These are phyloP conservation scores for Stegodyphus dumicola DNA, from an alignment of 1,140 invertebrate species.

Conservation along the genomic window DNA sequence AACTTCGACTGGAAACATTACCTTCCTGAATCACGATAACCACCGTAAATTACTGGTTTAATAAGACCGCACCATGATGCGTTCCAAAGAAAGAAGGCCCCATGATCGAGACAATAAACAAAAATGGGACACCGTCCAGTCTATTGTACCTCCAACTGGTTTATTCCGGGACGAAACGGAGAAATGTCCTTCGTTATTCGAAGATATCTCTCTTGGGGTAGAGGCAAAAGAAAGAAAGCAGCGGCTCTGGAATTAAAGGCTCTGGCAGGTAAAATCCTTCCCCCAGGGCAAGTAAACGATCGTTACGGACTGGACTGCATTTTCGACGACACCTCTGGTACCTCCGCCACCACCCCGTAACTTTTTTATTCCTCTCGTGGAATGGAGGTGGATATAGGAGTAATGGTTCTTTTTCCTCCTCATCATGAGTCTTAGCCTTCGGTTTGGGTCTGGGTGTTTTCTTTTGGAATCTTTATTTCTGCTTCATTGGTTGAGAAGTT, in stretches of 20 bases:
- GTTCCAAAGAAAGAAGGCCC: constrained; percentile 1
- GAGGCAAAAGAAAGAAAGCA: constrained; percentile 30
- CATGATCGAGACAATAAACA: constrained; percentile 17
- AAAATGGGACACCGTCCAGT: constrained; percentile 36
- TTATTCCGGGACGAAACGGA: constrained; percentile 56
- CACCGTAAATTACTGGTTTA: constrained; percentile 30
- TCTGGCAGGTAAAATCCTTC: constrained; percentile 58
- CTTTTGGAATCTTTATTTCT: background rate
- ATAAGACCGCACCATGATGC: constrained; percentile 28
- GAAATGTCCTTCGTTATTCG: constrained; percentile 56
- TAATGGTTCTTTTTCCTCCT: constrained; percentile 55
- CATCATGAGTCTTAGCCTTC: constrained; percentile 55
- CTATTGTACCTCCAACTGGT: constrained; percentile 48
- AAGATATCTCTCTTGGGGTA: constrained; percentile 50
- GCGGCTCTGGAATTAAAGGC: constrained; percentile 46
- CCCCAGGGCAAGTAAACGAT: constrained; percentile 50
- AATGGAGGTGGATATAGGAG: constrained; percentile 57
- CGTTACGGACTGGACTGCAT: constrained; percentile 56
- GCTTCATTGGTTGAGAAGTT: background rate
- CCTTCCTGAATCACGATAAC: background rate
- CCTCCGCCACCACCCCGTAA: background rate
- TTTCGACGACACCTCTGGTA: constrained; percentile 50
- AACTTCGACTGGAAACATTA: no score
- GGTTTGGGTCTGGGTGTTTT: background rate
- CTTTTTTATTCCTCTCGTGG: background rate